A percentile compares a stretch with the other conserved stretches of the same genome.
Conservation (phyloP, 2,797 vertebrate genomes). For the Sparidentex hasta region DNA sequence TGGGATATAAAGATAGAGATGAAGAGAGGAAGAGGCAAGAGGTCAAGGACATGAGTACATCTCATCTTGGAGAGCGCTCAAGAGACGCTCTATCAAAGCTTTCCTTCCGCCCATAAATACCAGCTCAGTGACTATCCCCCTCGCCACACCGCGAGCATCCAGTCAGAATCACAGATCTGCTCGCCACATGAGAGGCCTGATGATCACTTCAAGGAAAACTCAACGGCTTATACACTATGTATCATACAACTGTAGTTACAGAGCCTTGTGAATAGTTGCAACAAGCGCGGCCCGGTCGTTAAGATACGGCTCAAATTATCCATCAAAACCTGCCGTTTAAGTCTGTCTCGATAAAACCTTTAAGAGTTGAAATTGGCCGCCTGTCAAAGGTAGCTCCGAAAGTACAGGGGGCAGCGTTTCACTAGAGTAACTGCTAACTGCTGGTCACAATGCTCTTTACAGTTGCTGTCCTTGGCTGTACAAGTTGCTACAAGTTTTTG, state of each 20-base stretch:
- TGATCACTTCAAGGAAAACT: slow-evolving; percentile 38
- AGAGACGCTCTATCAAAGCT: slow-evolving; percentile 77
- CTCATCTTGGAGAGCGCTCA: slow-evolving; percentile 71
- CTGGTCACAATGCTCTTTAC: too few relatives aligned
- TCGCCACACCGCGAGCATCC: slow-evolving; percentile 44
- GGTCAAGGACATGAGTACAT: slow-evolving; percentile 77
- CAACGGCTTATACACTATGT: slow-evolving; percentile 14
- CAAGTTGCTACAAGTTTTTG: too few relatives aligned
- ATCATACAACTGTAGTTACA: slow-evolving; percentile 24
- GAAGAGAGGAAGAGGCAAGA: slow-evolving; percentile 64
- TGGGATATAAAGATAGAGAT: slow-evolving; percentile 65
- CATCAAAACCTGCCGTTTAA: neutral
- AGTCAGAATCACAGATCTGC: slow-evolving; percentile 77
- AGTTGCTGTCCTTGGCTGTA: too few relatives aligned
- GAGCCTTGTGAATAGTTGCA: slow-evolving; percentile 20
- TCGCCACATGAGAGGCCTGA: slow-evolving; percentile 77
- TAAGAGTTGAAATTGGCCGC: too few relatives aligned
- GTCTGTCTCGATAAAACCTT: neutral
- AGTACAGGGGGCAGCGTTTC: too few relatives aligned
- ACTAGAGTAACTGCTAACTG: too few relatives aligned
- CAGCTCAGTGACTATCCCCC: slow-evolving; percentile 72
- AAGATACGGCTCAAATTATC: neutral
- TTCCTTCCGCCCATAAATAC: slow-evolving; percentile 84
- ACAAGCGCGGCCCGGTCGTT: slow-evolving; percentile 2
- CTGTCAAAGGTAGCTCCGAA: too few relatives aligned